A percentile compares a stretch with the other conserved stretches of the same genome.
These are phyloP conservation scores for Catagonus wagneri DNA, from an alignment of 2,113 vertebrate genomes.

Conservation along the genomic window DNA sequence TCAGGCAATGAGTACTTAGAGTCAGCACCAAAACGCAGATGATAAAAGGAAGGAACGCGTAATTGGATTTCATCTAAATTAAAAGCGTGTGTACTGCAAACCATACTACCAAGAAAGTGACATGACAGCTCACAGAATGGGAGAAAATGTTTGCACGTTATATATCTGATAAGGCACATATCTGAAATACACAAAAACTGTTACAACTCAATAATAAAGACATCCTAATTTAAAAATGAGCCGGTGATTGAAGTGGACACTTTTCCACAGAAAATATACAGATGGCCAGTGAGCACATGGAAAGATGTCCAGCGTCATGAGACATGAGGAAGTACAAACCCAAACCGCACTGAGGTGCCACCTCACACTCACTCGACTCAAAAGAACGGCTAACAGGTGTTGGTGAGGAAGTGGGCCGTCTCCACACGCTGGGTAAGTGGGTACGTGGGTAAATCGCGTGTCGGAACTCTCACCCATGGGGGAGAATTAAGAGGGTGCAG, in stretches of 20 bases:
- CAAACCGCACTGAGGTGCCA: background rate
- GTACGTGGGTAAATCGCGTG: accelerated
- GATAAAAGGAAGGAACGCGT: background rate
- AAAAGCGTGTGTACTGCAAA: background rate
- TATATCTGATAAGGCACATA: background rate
- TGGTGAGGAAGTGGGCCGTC: background rate
- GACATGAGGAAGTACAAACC: background rate
- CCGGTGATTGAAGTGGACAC: background rate
- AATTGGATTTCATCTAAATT: background rate
- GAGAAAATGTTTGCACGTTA: background rate
- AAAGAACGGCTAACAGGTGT: background rate
- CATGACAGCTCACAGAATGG: background rate
- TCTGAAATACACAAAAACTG: background rate
- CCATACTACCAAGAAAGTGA: background rate
- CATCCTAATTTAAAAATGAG: background rate
- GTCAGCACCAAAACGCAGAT: background rate
- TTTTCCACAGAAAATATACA: background rate
- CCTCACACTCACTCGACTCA: background rate
- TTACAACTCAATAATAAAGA: background rate
- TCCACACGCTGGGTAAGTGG: background rate
- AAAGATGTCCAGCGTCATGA: background rate
- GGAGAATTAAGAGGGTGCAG: background rate
- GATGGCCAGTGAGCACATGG: background rate
- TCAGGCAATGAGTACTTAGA: background rate
- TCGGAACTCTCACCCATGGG: background rate